A percentile compares a stretch with the other conserved stretches of the same genome.
phyloP scores from a whole-genome alignment of 2,888 invertebrate species.

The Nebria brevicollis region DNA sequence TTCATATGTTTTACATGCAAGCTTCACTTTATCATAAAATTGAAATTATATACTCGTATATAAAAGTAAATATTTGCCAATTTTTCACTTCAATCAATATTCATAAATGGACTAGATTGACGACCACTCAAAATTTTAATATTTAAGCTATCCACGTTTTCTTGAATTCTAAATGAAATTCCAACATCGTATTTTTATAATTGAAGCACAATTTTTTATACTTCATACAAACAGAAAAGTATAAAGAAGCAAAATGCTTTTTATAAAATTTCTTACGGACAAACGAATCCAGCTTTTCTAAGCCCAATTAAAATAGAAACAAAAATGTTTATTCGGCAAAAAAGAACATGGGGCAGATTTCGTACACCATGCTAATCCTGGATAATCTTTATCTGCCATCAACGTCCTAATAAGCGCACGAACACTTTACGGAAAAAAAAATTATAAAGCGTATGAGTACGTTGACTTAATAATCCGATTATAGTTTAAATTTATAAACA shows the following conservation, averaged over 20 bases:
- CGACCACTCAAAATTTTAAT: neutral
- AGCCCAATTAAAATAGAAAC: neutral
- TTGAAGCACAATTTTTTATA: neutral
- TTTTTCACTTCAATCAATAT: neutral
- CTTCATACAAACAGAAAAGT: neutral
- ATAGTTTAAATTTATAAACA: no score
- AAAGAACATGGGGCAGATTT: neutral
- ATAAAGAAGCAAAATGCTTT: neutral
- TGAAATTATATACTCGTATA: neutral
- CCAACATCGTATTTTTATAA: neutral
- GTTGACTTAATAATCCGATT: no score
- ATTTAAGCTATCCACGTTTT: neutral
- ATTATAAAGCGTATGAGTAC: no score
- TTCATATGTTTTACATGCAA: no score
- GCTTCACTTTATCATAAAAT: no score
- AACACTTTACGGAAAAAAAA: no score
- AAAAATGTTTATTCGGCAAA: neutral
- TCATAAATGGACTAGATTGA: neutral
- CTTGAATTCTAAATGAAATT: neutral
- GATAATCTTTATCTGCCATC: neutral
- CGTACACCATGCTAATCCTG: neutral
- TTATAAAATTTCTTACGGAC: neutral
- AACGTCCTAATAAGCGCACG: neutral
- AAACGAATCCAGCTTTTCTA: neutral
- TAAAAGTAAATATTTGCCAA: neutral